Conservation (phyloP, 2,113 vertebrate genomes). For the Eonycteris spelaea region DNA sequence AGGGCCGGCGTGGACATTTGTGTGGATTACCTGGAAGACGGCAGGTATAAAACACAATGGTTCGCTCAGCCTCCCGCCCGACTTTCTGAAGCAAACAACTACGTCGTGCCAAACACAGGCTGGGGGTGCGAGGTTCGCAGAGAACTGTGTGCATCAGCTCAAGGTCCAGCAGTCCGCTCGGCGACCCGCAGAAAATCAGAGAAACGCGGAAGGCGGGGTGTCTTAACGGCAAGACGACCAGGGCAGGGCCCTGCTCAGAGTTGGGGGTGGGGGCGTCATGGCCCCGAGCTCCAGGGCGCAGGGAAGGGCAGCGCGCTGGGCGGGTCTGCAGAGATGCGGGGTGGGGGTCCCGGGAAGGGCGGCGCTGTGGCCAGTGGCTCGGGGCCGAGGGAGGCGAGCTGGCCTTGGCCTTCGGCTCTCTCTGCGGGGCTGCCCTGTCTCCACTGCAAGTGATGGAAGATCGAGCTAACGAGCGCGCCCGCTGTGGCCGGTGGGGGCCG, state of each 20-base stretch:
- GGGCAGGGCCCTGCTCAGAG: neutral
- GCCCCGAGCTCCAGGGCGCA: neutral
- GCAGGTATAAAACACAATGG: neutral
- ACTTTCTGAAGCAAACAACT: neutral
- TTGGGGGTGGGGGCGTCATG: too few relatives aligned
- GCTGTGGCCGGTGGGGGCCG: neutral
- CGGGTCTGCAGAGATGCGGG: neutral
- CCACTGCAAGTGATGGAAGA: constrained; percentile 25
- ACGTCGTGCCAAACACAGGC: neutral
- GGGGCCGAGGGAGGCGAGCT: neutral
- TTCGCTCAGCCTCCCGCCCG: neutral
- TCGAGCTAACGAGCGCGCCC: constrained; percentile 65
- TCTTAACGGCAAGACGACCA: neutral
- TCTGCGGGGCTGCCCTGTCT: neutral
- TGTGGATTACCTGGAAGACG: neutral
- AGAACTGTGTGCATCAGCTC: neutral
- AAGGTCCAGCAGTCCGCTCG: neutral
- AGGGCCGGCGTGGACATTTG: neutral
- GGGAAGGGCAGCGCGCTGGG: fast-evolving
- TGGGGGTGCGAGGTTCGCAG: neutral
- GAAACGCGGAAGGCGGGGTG: neutral
- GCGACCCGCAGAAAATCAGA: neutral
- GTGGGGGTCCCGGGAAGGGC: neutral
- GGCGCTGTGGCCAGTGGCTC: fast-evolving
- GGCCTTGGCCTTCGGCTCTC: neutral